Conservation (phyloP, 2,113 vertebrate genomes). For the Fregetta grallaria region DNA sequence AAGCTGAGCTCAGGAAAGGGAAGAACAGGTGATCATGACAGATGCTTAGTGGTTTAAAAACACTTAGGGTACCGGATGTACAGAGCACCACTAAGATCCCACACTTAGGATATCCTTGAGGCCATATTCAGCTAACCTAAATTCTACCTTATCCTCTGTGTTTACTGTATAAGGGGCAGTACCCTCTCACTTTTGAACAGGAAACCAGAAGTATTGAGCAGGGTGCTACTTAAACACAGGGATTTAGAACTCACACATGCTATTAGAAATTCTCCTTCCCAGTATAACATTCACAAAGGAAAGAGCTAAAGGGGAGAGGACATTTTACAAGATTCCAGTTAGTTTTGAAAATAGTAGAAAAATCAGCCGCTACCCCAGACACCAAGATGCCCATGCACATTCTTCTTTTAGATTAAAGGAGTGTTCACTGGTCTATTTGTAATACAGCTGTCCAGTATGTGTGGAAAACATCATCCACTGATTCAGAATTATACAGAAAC, state of each 20-base stretch:
- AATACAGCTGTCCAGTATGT: background rate
- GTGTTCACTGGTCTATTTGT: background rate
- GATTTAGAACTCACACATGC: background rate
- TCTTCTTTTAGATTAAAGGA: background rate
- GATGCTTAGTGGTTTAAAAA: background rate
- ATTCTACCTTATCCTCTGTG: background rate
- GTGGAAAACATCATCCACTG: background rate
- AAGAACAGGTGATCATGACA: background rate
- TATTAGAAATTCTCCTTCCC: background rate
- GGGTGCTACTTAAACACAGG: background rate
- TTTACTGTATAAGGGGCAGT: background rate
- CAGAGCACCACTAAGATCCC: background rate
- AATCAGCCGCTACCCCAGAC: background rate
- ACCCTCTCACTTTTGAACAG: background rate
- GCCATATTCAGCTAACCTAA: background rate
- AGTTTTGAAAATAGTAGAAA: background rate
- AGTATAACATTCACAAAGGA: background rate
- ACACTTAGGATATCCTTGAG: background rate
- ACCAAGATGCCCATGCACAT: background rate
- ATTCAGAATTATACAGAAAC: background rate
- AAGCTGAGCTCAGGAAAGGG: background rate
- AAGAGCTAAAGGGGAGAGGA: background rate
- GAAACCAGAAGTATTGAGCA: background rate
- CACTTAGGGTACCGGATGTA: background rate
- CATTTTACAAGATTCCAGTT: background rate